Conservation (phyloP, 2,888 invertebrate species). For the Acanthosoma haemorrhoidale region DNA sequence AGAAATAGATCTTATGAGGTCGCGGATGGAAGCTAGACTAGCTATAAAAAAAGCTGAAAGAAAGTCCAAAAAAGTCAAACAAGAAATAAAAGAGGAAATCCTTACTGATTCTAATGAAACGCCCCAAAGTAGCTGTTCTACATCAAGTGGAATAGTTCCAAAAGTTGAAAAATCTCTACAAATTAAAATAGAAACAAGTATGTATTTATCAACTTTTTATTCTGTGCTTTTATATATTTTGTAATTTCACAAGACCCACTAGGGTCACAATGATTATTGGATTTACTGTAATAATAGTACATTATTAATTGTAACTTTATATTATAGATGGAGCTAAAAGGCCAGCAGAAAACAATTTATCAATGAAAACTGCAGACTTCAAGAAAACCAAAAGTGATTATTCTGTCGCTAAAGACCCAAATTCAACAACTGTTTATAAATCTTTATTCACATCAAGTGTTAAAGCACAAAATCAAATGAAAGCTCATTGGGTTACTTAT, state of each 20-base stretch:
- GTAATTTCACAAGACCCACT: too few species aligned
- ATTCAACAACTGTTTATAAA: conserved; percentile 84
- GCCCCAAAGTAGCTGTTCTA: neutral
- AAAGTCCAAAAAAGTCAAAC: conserved; percentile 50
- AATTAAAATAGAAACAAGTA: neutral
- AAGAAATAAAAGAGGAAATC: conserved; percentile 34
- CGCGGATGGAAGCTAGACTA: conserved; percentile 62
- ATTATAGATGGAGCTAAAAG: conserved; percentile 37
- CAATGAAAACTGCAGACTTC: conserved; percentile 53
- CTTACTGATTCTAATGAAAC: neutral
- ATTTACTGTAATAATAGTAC: too few species aligned
- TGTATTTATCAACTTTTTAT: neutral
- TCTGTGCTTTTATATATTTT: neutral
- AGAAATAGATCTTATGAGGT: conserved; percentile 61
- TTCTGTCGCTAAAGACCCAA: conserved; percentile 85
- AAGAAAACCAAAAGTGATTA: conserved; percentile 74
- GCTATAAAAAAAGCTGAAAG: conserved; percentile 64
- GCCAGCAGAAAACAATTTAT: conserved; percentile 26
- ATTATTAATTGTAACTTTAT: neutral
- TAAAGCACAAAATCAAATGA: conserved; percentile 76
- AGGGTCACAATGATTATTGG: too few species aligned
- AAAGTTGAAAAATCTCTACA: neutral
- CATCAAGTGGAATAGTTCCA: neutral
- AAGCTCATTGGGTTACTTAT: conserved; percentile 96
- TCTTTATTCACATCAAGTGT: conserved; percentile 90